Conservation (phyloP, 2,113 vertebrate species). For the Chamaetylas fuelleborni region DNA sequence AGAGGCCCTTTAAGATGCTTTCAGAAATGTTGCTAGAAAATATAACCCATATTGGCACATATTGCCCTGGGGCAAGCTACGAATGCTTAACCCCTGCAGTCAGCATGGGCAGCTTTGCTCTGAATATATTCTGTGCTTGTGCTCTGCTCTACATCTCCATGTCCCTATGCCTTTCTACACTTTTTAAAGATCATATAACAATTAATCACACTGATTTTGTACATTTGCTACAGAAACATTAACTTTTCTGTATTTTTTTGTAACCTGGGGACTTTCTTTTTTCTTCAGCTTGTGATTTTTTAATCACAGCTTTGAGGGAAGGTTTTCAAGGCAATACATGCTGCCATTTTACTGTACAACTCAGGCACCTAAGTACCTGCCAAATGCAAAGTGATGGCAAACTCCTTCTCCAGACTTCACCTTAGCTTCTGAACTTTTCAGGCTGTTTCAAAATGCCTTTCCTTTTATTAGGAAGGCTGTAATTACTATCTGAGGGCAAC, state of each 20-base stretch:
- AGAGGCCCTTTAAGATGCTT: background rate
- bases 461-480: slow-evolving; percentile 31
- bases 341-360: background rate
- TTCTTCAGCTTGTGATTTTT: background rate
- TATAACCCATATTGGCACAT: background rate
- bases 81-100: background rate
- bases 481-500: slow-evolving; percentile 57
- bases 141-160: background rate
- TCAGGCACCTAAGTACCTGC: background rate
- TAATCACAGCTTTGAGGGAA: background rate
- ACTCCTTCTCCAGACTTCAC: background rate
- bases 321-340: background rate
- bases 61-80: background rate
- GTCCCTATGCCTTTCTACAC: background rate
- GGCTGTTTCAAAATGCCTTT: slow-evolving; percentile 18
- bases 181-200: background rate
- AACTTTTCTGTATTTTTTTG: background rate
- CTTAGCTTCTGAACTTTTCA: slow-evolving; percentile 6
- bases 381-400: background rate
- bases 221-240: background rate
- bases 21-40: background rate
- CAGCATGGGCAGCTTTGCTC: background rate
- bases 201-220: background rate
- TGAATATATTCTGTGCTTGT: background rate
- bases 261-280: background rate